phyloP scores from a whole-genome alignment of 2,113 vertebrate species.

The Lepisosteus osseus region DNA sequence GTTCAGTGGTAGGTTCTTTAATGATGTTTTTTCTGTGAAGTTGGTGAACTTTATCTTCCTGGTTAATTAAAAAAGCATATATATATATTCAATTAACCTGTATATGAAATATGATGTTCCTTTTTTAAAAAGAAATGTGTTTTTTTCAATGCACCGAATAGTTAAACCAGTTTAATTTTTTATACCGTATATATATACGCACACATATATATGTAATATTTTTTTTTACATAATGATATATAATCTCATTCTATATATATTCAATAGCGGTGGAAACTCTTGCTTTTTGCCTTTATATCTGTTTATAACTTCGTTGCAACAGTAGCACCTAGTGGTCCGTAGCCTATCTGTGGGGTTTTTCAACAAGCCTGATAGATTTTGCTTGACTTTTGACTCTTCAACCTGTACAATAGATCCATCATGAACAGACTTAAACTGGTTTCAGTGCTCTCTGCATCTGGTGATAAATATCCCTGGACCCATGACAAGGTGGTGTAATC shows the following conservation, averaged over 20 bases:
- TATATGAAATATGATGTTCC: background rate
- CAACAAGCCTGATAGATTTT: background rate
- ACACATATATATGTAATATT: background rate
- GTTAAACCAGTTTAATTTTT: background rate
- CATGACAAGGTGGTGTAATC: background rate
- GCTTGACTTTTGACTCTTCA: background rate
- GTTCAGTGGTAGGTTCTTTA: background rate
- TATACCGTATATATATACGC: too few species aligned
- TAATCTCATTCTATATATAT: constrained; percentile 7
- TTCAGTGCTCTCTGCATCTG: background rate
- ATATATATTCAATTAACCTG: background rate
- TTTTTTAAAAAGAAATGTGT: background rate
- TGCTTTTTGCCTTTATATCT: background rate
- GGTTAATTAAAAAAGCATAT: background rate
- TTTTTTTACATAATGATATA: constrained; percentile 3
- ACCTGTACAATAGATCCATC: too few species aligned
- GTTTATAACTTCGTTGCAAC: background rate
- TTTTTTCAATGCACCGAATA: background rate
- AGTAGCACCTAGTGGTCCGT: background rate
- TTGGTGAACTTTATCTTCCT: background rate
- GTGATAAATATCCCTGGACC: background rate
- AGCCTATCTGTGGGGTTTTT: background rate
- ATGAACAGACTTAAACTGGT: background rate
- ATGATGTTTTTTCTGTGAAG: constrained; percentile 2
- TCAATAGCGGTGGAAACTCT: background rate